phyloP scores from a whole-genome alignment of 2,113 vertebrate species.

The Guaruba guarouba region DNA sequence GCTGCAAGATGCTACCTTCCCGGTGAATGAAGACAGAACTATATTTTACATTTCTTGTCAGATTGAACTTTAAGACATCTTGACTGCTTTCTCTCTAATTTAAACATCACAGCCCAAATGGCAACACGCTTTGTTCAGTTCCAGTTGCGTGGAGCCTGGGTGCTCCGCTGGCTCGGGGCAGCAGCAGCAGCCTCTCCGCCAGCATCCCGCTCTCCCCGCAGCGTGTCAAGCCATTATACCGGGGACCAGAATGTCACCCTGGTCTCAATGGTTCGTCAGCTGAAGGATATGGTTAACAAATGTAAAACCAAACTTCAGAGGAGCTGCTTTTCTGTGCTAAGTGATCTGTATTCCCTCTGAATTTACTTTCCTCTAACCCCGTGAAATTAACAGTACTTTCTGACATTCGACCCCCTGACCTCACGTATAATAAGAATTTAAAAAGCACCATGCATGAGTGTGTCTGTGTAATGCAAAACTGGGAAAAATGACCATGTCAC shows the following conservation, averaged over 20 bases:
- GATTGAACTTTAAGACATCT: slow-evolving; percentile 79
- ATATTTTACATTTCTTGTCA: slow-evolving; percentile 77
- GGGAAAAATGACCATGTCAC: slow-evolving; percentile 89
- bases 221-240: slow-evolving; percentile 82
- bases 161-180: slow-evolving; percentile 66
- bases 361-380: slow-evolving; percentile 99
- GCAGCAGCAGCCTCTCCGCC: slow-evolving; percentile 31
- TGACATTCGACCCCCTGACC: slow-evolving; percentile 91
- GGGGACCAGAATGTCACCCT: slow-evolving; percentile 82
- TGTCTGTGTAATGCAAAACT: slow-evolving; percentile 91
- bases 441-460: slow-evolving; percentile 98
- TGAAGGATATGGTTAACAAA: slow-evolving; percentile 97
- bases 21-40: slow-evolving; percentile 58
- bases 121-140: slow-evolving; percentile 75
- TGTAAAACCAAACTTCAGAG: slow-evolving; percentile 87
- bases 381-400: slow-evolving; percentile 99
- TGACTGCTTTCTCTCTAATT: slow-evolving; percentile 68
- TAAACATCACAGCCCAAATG: slow-evolving; percentile 76
- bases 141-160: slow-evolving; percentile 74
- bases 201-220: slow-evolving; percentile 67
- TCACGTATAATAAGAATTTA: slow-evolving; percentile 98
- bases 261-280: slow-evolving; percentile 90
- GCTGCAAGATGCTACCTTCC: slow-evolving; percentile 58
- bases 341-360: slow-evolving; percentile 99
- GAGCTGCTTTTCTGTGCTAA: slow-evolving; percentile 92